Evolutionary conservation across 2,888 invertebrate species (phyloP), one percentile per base, ranked within the genome.

Genomic region (Caenorhabditis panamensis): DNA sequence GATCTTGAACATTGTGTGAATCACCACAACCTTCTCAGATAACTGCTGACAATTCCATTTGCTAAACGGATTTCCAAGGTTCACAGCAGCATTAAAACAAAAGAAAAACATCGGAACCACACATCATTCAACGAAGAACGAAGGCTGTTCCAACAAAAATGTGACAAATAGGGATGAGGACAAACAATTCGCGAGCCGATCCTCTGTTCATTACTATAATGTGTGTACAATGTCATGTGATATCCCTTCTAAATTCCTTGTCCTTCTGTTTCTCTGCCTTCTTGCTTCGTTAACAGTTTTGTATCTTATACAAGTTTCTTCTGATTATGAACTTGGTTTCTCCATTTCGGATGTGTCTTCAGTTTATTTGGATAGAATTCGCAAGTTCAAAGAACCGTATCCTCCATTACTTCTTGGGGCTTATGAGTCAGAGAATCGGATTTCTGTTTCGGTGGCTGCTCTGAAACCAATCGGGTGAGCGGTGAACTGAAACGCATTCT

Each of bases 381-480:
- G 28, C 16, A 64, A 59, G 11, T 64, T 51, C 58, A 73, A 73
- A 59, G 73, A 73, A 5, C 49, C 73, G 0, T 73, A 64, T 59
- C 73, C 73, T 2, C 73, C 73, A 9, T 44, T 73, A 58, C 16
- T 73, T 4, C 47, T 73, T 18, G 73, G 73, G 1, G 64, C 73
- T 4, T 73, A 73, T 37, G 64, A 64, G 18, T 47, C 44, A 2
- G 47, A 49, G 8, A 47, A 47, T 13, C 36, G 64, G 28, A 73
- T 73, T 51, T 64, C 73, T 11, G 73, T 73, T 13, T 73, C 73
- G 16, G 58, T 73, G 1, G 73, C 64, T 22, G 73, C 73, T 3
- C 28, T 73, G 22, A 73, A 73, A 47, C 73, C 73, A 6, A 73
- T 73, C 11, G 73, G 73, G 64, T 71, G 37, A 13, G 16, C 24